Evolutionary conservation across 2,113 vertebrate genomes (phyloP).

Genomic region (Ariopsis seemanni): DNA sequence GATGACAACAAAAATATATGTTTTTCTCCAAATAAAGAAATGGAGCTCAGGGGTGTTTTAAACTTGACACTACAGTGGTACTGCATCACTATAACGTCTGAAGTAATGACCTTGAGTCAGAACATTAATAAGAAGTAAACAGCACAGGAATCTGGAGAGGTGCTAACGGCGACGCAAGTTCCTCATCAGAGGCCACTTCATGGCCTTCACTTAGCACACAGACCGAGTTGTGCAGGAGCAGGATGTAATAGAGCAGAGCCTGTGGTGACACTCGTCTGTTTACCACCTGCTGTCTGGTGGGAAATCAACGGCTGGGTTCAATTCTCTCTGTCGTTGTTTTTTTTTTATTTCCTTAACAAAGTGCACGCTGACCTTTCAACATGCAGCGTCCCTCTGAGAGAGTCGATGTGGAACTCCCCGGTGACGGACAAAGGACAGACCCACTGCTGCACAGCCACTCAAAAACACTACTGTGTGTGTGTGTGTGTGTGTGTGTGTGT

Average conservation of each 20-base stretch:
- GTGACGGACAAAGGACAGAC: conserved; percentile 45
- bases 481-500: conserved; percentile 2
- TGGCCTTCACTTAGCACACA: conserved; percentile 34
- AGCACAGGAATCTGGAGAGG: conserved; percentile 7
- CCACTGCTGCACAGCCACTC: conserved; percentile 40
- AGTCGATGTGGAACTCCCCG: conserved; percentile 49
- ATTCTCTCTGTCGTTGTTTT: conserved; percentile 34
- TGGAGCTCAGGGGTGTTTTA: neutral
- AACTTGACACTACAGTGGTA: neutral
- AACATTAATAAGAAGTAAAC: conserved; percentile 23
- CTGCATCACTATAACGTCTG: neutral
- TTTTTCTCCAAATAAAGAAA: neutral
- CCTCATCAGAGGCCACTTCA: conserved; percentile 37
- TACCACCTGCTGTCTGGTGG: conserved; percentile 47
- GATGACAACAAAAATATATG: neutral
- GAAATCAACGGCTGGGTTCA: conserved; percentile 39
- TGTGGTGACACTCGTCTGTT: conserved; percentile 49
- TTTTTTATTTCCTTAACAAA: conserved; percentile 56
- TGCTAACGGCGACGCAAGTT: conserved; percentile 6
- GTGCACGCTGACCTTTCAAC: conserved; percentile 68
- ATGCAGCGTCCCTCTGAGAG: conserved; percentile 54
- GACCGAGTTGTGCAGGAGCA: conserved; percentile 14
- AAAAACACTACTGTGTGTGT: conserved; percentile 18
- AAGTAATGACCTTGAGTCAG: conserved; percentile 7
- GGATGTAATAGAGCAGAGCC: conserved; percentile 34